These are phyloP conservation scores for Drosophila rufa DNA, from an alignment of 1,140 invertebrate genomes.

Conservation along the genomic window DNA sequence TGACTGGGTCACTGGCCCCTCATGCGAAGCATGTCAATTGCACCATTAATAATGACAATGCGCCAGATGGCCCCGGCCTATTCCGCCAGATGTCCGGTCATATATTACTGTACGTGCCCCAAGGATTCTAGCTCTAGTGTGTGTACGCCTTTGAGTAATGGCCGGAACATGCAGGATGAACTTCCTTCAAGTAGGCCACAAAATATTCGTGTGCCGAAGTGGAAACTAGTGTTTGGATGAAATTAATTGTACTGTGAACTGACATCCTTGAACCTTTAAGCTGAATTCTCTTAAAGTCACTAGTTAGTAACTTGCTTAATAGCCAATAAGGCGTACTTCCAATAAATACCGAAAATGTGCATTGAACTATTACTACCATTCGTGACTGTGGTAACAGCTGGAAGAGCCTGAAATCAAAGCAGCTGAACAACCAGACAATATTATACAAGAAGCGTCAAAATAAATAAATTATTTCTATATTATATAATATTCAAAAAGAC, in stretches of 20 bases:
- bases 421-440: neutral
- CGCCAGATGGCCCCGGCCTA: slow-evolving; percentile 6
- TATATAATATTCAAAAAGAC: neutral
- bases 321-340: neutral
- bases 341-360: neutral
- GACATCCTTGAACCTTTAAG: neutral
- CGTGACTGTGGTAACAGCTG: neutral
- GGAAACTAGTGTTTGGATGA: neutral
- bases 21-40: slow-evolving; percentile 8
- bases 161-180: slow-evolving; percentile 3
- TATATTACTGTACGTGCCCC: slow-evolving; percentile 32
- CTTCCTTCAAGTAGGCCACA: neutral
- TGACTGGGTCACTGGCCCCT: neutral
- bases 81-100: slow-evolving; percentile 17
- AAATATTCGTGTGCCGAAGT: slow-evolving; percentile 4
- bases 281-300: too few relatives aligned
- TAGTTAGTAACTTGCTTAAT: neutral
- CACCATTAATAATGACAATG: slow-evolving; percentile 18
- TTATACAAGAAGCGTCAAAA: too few relatives aligned
- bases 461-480: too few relatives aligned
- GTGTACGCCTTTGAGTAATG: slow-evolving; percentile 23
- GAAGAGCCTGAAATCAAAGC: too few relatives aligned
- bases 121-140: slow-evolving; percentile 6
- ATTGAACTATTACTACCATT: neutral
- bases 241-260: slow-evolving; percentile 2